Conservation (phyloP, 2,888 invertebrate species). For the Tachina fera region DNA sequence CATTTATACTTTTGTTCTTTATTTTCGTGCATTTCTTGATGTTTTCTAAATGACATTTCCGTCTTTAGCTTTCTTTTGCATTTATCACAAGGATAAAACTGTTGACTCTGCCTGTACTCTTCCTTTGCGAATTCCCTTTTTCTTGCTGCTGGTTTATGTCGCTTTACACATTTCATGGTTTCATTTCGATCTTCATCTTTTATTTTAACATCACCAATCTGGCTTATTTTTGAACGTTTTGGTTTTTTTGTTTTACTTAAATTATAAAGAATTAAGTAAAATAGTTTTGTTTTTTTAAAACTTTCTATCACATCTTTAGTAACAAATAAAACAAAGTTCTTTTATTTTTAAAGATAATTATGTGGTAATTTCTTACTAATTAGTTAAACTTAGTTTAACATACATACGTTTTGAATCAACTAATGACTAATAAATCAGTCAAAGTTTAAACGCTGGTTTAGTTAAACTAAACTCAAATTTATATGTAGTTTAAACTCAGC, state of each 20-base stretch:
- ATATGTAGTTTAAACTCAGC: too few relatives aligned
- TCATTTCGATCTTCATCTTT: slow-evolving; percentile 28
- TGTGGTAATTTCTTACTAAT: too few relatives aligned
- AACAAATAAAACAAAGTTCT: neutral
- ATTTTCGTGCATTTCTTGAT: slow-evolving; percentile 55
- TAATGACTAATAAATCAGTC: too few relatives aligned
- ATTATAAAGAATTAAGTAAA: slow-evolving; percentile 57
- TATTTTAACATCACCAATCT: slow-evolving; percentile 38
- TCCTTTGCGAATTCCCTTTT: slow-evolving; percentile 19
- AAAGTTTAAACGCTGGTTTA: too few relatives aligned
- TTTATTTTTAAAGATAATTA: neutral
- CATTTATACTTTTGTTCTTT: slow-evolving; percentile 52
- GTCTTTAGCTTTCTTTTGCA: slow-evolving; percentile 65
- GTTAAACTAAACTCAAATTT: too few relatives aligned
- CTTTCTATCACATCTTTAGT: slow-evolving; percentile 20
- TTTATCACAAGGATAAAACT: slow-evolving; percentile 61
- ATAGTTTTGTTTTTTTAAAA: slow-evolving; percentile 52
- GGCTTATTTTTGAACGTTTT: slow-evolving; percentile 44
- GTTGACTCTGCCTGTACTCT: slow-evolving; percentile 11
- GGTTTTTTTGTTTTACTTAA: slow-evolving; percentile 58
- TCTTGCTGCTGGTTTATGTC: neutral
- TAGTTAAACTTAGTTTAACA: too few relatives aligned
- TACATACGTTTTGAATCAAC: too few relatives aligned
- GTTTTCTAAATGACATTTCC: slow-evolving; percentile 55
- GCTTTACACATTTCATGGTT: neutral